Evolutionary conservation across 2,888 invertebrate genomes (phyloP).

Genomic region (Yponomeuta malinellus): DNA sequence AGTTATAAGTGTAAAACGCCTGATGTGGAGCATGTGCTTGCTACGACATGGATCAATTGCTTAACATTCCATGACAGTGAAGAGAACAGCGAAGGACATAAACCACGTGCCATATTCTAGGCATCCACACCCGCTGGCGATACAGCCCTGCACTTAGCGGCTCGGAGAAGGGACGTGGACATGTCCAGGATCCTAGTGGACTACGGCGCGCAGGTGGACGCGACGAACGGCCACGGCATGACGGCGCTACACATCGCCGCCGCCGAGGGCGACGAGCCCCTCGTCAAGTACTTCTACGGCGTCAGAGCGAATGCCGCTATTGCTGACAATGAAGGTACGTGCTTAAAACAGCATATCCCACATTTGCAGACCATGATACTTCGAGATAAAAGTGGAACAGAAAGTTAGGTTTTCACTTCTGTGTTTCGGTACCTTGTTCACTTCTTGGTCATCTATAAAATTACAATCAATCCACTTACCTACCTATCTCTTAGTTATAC

Average conservation of each 20-base stretch:
- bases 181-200: constrained; percentile 95
- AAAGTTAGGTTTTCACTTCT: too few species aligned
- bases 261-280: constrained; percentile 94
- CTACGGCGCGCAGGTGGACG: constrained; percentile 93
- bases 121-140: constrained; percentile 91
- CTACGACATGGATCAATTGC: background rate
- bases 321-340: constrained; percentile 90
- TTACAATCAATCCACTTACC: too few species aligned
- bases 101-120: constrained; percentile 38
- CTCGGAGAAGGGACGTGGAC: constrained; percentile 93
- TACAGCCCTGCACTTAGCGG: constrained; percentile 95
- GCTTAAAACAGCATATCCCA: background rate
- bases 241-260: constrained; percentile 97
- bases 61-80: background rate
- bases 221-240: constrained; percentile 95
- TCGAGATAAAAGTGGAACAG: too few species aligned
- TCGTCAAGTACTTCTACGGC: constrained; percentile 96
- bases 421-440: too few species aligned
- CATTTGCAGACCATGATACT: too few species aligned
- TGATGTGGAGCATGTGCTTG: too few species aligned
- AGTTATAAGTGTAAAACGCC: too few species aligned
- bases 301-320: constrained; percentile 96
- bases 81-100: background rate
- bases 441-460: too few species aligned
- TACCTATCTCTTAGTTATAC: too few species aligned